Conservation (phyloP, 2,113 vertebrate genomes). For the Vulpes ferrilata region DNA sequence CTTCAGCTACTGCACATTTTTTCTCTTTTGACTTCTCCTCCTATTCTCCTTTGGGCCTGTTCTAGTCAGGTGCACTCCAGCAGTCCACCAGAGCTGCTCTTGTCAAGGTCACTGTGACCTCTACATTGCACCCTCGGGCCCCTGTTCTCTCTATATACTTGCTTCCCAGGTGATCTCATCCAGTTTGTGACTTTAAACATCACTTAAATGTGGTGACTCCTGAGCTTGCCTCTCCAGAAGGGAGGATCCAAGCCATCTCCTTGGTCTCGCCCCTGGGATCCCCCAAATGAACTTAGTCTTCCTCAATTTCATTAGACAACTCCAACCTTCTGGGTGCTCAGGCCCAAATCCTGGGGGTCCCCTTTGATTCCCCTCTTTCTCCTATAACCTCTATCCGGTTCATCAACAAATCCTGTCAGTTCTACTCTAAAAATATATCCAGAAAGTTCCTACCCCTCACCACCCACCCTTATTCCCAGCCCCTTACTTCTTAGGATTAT, state of each 20-base stretch:
- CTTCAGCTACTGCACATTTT: neutral
- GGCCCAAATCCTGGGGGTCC: neutral
- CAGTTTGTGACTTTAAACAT: neutral
- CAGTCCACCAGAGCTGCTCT: neutral
- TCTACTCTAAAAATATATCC: neutral
- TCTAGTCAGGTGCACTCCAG: neutral
- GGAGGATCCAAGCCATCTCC: neutral
- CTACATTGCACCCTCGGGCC: neutral
- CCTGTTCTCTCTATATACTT: rapidly evolving
- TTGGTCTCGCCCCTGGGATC: neutral
- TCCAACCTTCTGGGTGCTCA: neutral
- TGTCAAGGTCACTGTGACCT: neutral
- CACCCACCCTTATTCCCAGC: neutral
- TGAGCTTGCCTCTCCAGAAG: neutral
- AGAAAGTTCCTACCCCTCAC: neutral
- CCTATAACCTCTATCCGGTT: neutral
- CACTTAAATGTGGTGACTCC: neutral
- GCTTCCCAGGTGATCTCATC: neutral
- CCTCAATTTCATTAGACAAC: neutral
- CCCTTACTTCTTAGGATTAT: neutral
- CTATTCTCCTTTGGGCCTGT: no score
- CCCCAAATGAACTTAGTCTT: neutral
- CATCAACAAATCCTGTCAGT: neutral
- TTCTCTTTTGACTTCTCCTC: neutral
- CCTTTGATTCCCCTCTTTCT: neutral